These are phyloP conservation scores for Meganola albula DNA, from an alignment of 2,888 invertebrate genomes.

Conservation along the genomic window DNA sequence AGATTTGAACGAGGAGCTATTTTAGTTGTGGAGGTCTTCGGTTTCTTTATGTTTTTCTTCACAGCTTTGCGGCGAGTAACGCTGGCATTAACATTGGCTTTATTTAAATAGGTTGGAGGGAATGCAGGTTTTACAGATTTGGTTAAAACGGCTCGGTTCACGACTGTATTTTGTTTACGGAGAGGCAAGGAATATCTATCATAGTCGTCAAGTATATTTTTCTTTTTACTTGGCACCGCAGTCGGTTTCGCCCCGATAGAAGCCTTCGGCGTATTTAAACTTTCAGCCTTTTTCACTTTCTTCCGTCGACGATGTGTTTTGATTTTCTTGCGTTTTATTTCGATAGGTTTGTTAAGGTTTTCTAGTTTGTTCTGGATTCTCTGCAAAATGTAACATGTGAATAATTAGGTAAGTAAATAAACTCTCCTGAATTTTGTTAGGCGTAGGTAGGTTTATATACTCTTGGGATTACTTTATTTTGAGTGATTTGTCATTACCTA, in stretches of 20 bases:
- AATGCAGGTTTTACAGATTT: neutral
- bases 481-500: too few species aligned
- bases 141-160: neutral
- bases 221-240: slow-evolving; percentile 24
- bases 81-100: slow-evolving; percentile 2
- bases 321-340: slow-evolving; percentile 24
- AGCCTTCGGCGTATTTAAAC: slow-evolving; percentile 22
- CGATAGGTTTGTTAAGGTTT: too few species aligned
- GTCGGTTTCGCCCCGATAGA: slow-evolving; percentile 11
- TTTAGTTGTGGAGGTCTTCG: slow-evolving; percentile 21
- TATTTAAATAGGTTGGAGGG: neutral
- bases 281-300: slow-evolving; percentile 34
- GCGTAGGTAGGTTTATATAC: too few species aligned
- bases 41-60: slow-evolving; percentile 30
- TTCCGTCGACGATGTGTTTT: slow-evolving; percentile 26
- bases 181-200: too few species aligned
- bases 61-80: slow-evolving; percentile 24
- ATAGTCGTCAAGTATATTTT: slow-evolving; percentile 21
- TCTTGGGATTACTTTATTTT: too few species aligned
- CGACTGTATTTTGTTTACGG: too few species aligned
- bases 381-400: too few species aligned
- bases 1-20: too few species aligned
- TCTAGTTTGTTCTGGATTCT: too few species aligned
- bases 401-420: too few species aligned
- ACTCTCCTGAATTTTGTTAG: too few species aligned